Evolutionary conservation across 1,140 invertebrate species (phyloP), one percentile per base, ranked within the genome.

Genomic region (Eubasilissa regina): DNA sequence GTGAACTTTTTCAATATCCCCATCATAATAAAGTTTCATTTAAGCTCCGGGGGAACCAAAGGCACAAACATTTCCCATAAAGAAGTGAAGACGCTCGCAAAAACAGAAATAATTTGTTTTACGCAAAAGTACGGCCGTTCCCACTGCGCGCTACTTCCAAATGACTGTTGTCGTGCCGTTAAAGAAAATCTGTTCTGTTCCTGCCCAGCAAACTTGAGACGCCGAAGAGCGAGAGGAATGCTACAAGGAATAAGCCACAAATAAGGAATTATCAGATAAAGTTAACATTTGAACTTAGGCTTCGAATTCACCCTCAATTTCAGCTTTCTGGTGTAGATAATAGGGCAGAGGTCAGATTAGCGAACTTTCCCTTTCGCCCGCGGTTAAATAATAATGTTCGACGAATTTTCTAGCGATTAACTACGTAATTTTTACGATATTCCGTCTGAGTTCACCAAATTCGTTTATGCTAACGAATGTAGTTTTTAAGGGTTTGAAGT

Each of bases 11-110:
- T 64, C 60, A 64, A 64, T 64, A 64, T 11, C 60, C 25, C 60
- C 60, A 64, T 64, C 35, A 64, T 35, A 64, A 64, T 64, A 64
- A 58, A 64, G 60, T 64, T 64, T 64, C 60, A 64, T 64, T 64
- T 64, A 35, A 25, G 60, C 60, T 43, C 19, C 60, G 11, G 60
- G 60, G 19, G 35, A 7, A 35, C 35, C 60, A 35, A 25, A 1
- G 35, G 60, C 13, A 21, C 60, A 64, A 64, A 64, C 60, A 64
- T 25, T 13, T 64, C 35, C 60, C 25, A 64, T 64, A 64, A 64
- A 64, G 19, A 64, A 64, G 60, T 21, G 25, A 25, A 64, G 11
- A 51, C 11, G 48, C 11, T 1, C n/a, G n/a, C 35, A 64, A 64
- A 64, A 64, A 15, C 25, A 64, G 25, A 64, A 35, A 64, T 64